Evolutionary conservation across 2,113 vertebrate species (phyloP).

Genomic region (Mustela lutreola): DNA sequence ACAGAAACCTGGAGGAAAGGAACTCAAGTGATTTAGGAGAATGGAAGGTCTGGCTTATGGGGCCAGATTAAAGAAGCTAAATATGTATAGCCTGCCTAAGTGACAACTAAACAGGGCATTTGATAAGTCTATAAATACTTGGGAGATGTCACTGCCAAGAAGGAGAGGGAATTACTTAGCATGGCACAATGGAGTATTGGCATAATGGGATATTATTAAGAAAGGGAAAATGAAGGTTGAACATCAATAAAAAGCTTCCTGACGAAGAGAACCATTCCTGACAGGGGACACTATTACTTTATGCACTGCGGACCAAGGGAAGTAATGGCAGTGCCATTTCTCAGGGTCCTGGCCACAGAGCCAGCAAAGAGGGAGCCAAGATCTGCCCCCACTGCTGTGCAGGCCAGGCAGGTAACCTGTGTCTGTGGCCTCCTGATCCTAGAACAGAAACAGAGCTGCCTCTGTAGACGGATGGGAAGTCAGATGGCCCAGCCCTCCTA

Average conservation of each 20-base stretch:
- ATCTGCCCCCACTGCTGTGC: not conserved
- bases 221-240: constrained; percentile 81
- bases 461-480: not conserved
- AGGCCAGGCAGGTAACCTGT: not conserved
- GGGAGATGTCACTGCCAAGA: constrained; percentile 80
- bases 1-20: constrained; percentile 75
- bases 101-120: constrained; percentile 82
- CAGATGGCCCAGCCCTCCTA: not conserved
- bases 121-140: constrained; percentile 85
- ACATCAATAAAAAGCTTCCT: constrained; percentile 82
- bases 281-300: constrained; percentile 75
- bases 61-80: constrained; percentile 82
- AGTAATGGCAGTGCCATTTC: constrained; percentile 44
- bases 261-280: constrained; percentile 75
- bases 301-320: constrained; percentile 46
- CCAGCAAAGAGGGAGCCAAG: not conserved
- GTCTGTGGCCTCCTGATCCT: not conserved
- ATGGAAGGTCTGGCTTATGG: constrained; percentile 80
- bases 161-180: constrained; percentile 83
- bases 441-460: not conserved
- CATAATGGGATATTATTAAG: constrained; percentile 83
- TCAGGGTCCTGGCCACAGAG: constrained; percentile 10
- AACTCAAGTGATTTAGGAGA: constrained; percentile 81
- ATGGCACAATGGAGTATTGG: constrained; percentile 78
- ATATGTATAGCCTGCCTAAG: constrained; percentile 82